Conservation (phyloP, 2,888 invertebrate genomes). For the Morpho achilles region DNA sequence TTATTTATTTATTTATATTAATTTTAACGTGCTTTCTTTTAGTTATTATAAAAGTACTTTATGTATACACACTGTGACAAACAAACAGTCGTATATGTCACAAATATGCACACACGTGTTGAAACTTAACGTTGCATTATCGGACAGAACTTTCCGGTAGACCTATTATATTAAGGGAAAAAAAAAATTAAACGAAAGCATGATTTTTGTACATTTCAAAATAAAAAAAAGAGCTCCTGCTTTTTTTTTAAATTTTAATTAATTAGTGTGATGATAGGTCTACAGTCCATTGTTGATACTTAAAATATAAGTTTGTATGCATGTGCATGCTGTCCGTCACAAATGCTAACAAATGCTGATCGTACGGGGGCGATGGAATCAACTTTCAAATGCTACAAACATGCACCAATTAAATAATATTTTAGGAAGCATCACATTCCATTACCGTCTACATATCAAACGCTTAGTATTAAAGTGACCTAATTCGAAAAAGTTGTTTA, state of each 20-base stretch:
- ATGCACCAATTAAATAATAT: too few species aligned
- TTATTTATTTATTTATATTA: constrained; percentile 54
- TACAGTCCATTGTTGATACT: constrained; percentile 72
- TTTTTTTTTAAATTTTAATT: constrained; percentile 47
- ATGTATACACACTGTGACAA: too few species aligned
- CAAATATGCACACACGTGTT: too few species aligned
- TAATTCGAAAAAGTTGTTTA: too few species aligned
- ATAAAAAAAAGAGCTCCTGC: constrained; percentile 57
- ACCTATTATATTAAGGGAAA: constrained; percentile 46
- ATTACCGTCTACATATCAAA: too few species aligned
- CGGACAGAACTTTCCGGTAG: too few species aligned
- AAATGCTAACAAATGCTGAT: constrained; percentile 63
- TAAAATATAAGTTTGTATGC: constrained; percentile 67
- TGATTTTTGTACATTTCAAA: constrained; percentile 77
- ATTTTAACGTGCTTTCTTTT: too few species aligned
- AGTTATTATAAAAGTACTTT: too few species aligned
- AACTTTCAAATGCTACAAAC: background rate
- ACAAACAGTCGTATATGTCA: too few species aligned
- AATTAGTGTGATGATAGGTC: constrained; percentile 74
- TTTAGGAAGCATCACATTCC: too few species aligned
- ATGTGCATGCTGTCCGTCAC: constrained; percentile 31
- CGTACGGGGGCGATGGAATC: constrained; percentile 19
- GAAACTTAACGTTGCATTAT: too few species aligned
- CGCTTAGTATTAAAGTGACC: too few species aligned
- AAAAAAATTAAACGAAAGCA: constrained; percentile 68